Conservation (phyloP, 64 coral and sea anemone genomes). For the Catalaphyllia jardinei region DNA sequence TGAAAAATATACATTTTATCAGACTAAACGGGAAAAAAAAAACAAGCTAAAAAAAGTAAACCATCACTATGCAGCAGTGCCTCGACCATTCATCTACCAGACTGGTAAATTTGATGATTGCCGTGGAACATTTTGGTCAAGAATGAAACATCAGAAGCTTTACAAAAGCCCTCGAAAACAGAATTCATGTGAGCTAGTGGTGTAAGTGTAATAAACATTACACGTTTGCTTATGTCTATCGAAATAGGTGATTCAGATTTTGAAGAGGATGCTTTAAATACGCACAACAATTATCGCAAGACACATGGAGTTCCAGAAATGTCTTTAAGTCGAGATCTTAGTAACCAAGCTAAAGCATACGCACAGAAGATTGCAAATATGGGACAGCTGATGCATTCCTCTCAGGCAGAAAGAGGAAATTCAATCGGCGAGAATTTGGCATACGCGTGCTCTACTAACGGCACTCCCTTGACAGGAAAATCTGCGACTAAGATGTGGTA, state of each 20-base stretch:
- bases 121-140: neutral
- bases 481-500: slow-evolving; percentile 78
- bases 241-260: slow-evolving; percentile 64
- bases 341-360: slow-evolving; percentile 65
- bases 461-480: slow-evolving; percentile 69
- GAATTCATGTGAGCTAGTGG: no score
- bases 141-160: neutral
- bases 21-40: neutral
- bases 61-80: neutral
- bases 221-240: neutral
- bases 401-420: slow-evolving; percentile 32
- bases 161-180: no score
- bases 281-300: slow-evolving; percentile 74
- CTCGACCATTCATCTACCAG: no score
- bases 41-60: neutral
- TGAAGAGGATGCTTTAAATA: slow-evolving; percentile 68
- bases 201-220: no score
- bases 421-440: slow-evolving; percentile 78
- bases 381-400: slow-evolving; percentile 57
- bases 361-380: slow-evolving; percentile 70
- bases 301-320: slow-evolving; percentile 61
- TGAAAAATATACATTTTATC: no score
- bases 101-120: no score
- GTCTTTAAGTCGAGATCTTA: slow-evolving; percentile 49
- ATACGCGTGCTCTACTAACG: slow-evolving; percentile 59